Evolutionary conservation across 2,888 invertebrate genomes (phyloP).

Genomic region (Latrodectus elegans): DNA sequence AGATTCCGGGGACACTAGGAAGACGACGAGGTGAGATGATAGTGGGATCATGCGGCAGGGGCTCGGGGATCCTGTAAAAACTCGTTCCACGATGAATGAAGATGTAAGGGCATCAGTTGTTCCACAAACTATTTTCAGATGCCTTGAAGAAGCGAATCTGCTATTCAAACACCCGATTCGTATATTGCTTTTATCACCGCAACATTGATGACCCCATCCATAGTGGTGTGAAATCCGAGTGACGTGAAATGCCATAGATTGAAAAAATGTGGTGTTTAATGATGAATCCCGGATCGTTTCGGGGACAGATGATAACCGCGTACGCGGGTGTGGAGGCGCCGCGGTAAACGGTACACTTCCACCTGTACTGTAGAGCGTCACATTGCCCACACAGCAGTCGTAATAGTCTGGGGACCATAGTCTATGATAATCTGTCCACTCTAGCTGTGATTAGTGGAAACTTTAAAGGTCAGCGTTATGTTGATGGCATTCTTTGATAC

Average conservation of each 20-base stretch:
- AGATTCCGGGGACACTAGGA: no score
- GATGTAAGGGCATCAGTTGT: neutral
- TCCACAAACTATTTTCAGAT: neutral
- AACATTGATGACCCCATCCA: no score
- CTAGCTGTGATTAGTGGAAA: slow-evolving; percentile 7
- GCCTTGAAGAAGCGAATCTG: neutral
- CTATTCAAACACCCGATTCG: neutral
- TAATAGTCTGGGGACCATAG: neutral
- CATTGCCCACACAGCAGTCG: neutral
- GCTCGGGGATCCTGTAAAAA: neutral
- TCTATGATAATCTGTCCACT: slow-evolving; percentile 1
- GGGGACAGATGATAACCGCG: slow-evolving; percentile 3
- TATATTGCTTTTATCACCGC: neutral
- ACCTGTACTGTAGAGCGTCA: neutral
- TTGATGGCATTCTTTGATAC: neutral
- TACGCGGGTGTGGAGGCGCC: neutral
- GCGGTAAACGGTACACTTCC: neutral
- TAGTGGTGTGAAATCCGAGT: no score
- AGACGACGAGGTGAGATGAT: neutral
- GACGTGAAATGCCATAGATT: no score
- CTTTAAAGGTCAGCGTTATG: neutral
- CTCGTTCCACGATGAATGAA: neutral
- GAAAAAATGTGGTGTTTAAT: no score
- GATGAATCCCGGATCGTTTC: neutral
- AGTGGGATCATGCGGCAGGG: neutral